Percentiles rank a stretch among this genome's conserved stretches.
phyloP scores from a whole-genome alignment of 1,140 invertebrate species.

The Drosophila sproati region DNA sequence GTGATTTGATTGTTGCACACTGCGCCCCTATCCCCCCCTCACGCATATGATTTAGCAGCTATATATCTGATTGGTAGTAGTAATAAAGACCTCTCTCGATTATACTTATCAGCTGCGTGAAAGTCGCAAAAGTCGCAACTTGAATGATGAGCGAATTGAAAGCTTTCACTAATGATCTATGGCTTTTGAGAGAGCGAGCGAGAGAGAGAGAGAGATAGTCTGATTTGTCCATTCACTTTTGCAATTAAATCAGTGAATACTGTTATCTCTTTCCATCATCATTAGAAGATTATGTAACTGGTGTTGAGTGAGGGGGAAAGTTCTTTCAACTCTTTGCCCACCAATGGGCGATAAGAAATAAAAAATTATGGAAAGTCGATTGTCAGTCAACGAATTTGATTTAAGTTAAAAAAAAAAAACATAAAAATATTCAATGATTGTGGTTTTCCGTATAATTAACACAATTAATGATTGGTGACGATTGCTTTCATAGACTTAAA shows the following conservation, averaged over 20 bases:
- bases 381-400: not conserved
- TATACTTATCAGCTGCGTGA: conserved; percentile 21
- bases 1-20: conserved; percentile 13
- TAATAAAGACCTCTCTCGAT: conserved; percentile 25
- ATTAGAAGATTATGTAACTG: not conserved
- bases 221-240: not conserved
- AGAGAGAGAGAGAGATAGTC: not conserved
- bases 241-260: not conserved
- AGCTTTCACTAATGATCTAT: conserved; percentile 46
- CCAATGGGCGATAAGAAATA: not conserved
- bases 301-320: not conserved
- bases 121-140: conserved; percentile 7
- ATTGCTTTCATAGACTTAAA: too few species aligned
- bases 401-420: not conserved
- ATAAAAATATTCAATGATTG: not conserved
- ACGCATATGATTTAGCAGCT: not conserved
- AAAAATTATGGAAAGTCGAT: not conserved
- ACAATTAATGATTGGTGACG: not conserved
- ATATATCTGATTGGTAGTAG: not conserved
- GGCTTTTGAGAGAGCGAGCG: not conserved
- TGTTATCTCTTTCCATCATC: conserved; percentile 5
- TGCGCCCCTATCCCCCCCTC: not conserved
- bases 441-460: conserved; percentile 20
- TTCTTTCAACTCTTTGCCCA: not conserved
- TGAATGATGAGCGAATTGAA: not conserved